phyloP scores from a whole-genome alignment of 2,797 vertebrate species.

The Argya squamiceps region DNA sequence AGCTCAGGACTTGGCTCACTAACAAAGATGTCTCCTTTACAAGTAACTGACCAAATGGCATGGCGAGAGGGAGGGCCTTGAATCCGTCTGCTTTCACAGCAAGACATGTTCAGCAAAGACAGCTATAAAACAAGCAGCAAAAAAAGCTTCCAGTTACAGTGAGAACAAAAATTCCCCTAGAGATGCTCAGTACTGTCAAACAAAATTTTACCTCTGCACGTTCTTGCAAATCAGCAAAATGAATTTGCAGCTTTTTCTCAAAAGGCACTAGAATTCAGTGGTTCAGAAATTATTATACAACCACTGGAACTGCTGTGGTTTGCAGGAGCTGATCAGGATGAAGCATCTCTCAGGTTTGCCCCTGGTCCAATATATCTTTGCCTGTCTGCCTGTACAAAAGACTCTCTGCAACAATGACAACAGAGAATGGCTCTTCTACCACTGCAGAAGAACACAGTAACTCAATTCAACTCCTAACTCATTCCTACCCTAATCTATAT shows the following conservation, averaged over 20 bases:
- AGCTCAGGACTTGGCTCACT: conserved; percentile 87
- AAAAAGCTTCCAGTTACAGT: neutral
- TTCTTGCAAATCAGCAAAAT: neutral
- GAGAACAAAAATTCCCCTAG: neutral
- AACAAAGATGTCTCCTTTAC: conserved; percentile 96
- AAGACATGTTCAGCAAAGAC: conserved; percentile 87
- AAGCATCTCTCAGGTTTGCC: neutral
- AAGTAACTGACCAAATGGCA: conserved; percentile 95
- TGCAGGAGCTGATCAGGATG: neutral
- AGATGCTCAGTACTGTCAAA: neutral
- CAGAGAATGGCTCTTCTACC: neutral
- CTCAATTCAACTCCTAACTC: neutral
- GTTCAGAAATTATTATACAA: neutral
- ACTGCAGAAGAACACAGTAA: neutral
- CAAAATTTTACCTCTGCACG: neutral
- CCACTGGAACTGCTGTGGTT: neutral
- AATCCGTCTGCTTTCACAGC: conserved; percentile 89
- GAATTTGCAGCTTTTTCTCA: neutral
- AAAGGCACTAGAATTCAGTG: neutral
- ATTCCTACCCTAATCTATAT: neutral
- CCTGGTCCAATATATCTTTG: neutral
- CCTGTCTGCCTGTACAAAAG: neutral
- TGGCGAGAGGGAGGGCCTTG: conserved; percentile 89
- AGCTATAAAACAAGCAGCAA: conserved; percentile 76
- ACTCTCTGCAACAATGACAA: neutral